Evolutionary conservation across 2,888 invertebrate genomes (phyloP).

Genomic region (Nasonovia ribisnigri): DNA sequence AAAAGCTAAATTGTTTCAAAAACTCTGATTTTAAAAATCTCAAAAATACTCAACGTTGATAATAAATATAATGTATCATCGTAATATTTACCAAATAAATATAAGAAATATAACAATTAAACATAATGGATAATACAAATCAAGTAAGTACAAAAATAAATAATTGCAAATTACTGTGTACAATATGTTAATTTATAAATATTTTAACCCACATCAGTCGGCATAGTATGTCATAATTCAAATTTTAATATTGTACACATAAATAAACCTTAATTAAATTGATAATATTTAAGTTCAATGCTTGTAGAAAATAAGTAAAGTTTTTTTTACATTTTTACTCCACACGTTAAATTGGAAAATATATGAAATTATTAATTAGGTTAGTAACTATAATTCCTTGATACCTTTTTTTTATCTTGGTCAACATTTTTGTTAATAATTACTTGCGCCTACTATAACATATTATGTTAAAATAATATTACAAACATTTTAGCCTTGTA

Average conservation of each 20-base stretch:
- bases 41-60: neutral
- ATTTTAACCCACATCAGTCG: neutral
- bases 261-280: neutral
- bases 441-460: neutral
- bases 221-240: neutral
- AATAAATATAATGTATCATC: neutral
- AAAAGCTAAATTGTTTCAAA: neutral
- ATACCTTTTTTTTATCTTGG: neutral
- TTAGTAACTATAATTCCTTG: neutral
- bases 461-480: neutral
- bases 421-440: neutral
- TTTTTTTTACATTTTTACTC: neutral
- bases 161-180: neutral
- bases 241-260: neutral
- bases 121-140: neutral
- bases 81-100: neutral
- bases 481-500: neutral
- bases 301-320: neutral
- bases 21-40: neutral
- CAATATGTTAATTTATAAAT: neutral
- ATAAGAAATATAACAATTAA: neutral
- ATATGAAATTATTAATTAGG: neutral
- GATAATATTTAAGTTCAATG: neutral
- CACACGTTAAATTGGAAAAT: neutral
- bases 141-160: neutral